phyloP scores from a whole-genome alignment of 1,140 invertebrate genomes.

The Ceratina japonica region DNA sequence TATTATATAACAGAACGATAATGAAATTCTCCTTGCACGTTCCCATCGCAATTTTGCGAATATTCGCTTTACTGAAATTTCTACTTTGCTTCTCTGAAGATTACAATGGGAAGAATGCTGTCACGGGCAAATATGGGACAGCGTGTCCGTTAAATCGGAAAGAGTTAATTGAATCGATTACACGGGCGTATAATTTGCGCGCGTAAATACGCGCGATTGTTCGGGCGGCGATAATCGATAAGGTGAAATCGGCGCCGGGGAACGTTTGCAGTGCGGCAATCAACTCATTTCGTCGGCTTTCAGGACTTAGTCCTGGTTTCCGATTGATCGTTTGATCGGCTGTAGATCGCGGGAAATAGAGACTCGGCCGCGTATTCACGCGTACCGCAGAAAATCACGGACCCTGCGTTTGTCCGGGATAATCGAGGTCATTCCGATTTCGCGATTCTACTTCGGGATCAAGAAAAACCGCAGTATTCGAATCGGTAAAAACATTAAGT shows the following conservation, averaged over 20 bases:
- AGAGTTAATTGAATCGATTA: constrained; percentile 8
- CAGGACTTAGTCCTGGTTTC: constrained; percentile 30
- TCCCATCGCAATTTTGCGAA: too few relatives aligned
- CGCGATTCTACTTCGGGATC: background rate
- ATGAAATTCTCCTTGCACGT: too few relatives aligned
- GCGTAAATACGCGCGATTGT: constrained; percentile 42
- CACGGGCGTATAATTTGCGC: constrained; percentile 5
- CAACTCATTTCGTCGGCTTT: constrained; percentile 31
- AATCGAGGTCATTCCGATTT: background rate
- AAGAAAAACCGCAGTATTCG: background rate
- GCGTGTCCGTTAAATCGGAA: background rate
- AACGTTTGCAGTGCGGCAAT: constrained; percentile 42
- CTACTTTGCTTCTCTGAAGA: background rate
- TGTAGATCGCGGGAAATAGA: constrained; percentile 18
- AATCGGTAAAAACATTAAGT: too few relatives aligned
- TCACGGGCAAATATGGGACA: background rate
- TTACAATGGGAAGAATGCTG: background rate
- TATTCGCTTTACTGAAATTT: background rate
- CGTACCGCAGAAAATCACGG: background rate
- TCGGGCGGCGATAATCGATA: constrained; percentile 25
- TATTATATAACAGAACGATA: too few relatives aligned
- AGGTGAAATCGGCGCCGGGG: constrained; percentile 13
- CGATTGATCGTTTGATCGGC: constrained; percentile 41
- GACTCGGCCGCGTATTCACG: constrained; percentile 5
- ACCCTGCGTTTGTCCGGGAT: background rate